These are phyloP conservation scores for Ctenosaura bakeri DNA, from an alignment of 2,797 vertebrate genomes.

Conservation along the genomic window DNA sequence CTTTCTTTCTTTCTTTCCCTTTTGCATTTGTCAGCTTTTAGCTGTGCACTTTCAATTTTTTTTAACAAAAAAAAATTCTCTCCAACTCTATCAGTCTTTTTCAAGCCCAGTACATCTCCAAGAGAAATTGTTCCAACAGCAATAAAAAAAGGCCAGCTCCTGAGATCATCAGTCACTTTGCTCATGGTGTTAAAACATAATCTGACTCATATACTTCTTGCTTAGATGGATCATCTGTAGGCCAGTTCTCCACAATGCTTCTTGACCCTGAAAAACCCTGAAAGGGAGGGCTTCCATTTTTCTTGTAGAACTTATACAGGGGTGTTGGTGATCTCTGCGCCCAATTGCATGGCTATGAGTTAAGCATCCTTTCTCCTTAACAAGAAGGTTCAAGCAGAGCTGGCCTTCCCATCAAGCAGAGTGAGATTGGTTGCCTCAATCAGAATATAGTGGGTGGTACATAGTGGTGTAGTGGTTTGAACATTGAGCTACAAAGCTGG, in stretches of 20 bases:
- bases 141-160: neutral
- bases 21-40: neutral
- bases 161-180: neutral
- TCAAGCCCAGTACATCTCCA: neutral
- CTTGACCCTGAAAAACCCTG: slow-evolving; percentile 5
- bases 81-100: neutral
- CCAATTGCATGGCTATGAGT: neutral
- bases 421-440: neutral
- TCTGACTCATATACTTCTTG: neutral
- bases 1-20: neutral
- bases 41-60: neutral
- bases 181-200: neutral
- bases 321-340: neutral
- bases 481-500: no score
- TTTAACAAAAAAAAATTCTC: neutral
- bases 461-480: no score
- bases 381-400: neutral
- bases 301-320: neutral
- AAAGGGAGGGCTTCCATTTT: neutral
- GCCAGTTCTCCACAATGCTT: neutral
- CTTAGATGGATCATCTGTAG: slow-evolving; percentile 8
- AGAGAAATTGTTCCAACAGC: neutral
- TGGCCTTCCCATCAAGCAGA: neutral
- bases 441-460: neutral
- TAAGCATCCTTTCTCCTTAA: neutral